Evolutionary conservation across 2,888 invertebrate genomes (phyloP), one percentile per base, ranked within the genome.

Genomic region (Agrotis puta): DNA sequence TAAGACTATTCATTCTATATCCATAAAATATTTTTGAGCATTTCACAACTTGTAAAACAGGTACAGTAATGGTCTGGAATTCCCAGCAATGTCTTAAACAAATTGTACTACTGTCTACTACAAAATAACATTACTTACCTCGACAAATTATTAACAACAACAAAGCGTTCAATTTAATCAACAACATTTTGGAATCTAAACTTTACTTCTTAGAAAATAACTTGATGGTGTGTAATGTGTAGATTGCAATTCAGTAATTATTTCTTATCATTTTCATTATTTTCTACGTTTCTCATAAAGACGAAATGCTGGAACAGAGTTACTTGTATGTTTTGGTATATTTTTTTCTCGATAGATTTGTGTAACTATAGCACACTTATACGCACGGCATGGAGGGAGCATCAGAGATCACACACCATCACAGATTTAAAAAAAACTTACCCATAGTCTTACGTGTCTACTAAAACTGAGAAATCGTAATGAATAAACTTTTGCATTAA

Each of bases 191-290:
- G 1, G 16, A 50, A 47, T 53, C 22, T 14, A 20, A 13, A 14
- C 3, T 33, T 63, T 18, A 33, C 48, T 43, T 48, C 27, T 48
- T 14, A 24, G n/a, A 54, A 27, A 43, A 24, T 24, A 20, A 9
- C 14, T 62, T 39, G 9, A 39, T 16, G 43, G n/a, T 24, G n/a
- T 45, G 24, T 39, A 47, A 16, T 45, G 27, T 45, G 27, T 33
- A 62, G 14, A 69, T 50, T 75, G 22, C 4, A 64, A 24, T 33
- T 75, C 24, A 14, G 59, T 45, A 20, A 20, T 53, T 11, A 20
- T 24, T 63, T 63, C 63, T 59, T 57, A 69, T 54, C 33, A 43
- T 50, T 75, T 74, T 59, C 33, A 69, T 75, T 63, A 73, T 24
- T 50, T 64, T 24, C 45, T 57, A 43, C 20, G 14, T 18, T 56